Evolutionary conservation across 2,888 invertebrate species (phyloP).

Genomic region (Scaptomyza tumidula): DNA sequence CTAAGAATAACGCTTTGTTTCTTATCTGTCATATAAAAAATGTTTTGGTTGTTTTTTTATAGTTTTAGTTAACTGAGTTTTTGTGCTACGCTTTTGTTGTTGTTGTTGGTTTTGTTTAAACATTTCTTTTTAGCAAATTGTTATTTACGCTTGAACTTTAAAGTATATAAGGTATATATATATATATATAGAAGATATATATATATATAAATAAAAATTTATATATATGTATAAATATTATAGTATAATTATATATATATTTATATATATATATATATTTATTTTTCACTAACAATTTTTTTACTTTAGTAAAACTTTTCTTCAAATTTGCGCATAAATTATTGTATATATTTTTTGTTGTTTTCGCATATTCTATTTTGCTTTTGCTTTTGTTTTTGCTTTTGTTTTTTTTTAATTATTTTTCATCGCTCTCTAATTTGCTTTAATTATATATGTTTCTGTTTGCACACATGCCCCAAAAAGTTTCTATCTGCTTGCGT

Average conservation of each 20-base stretch:
- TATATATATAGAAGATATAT: conserved; percentile 18
- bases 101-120: conserved; percentile 33
- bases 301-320: conserved; percentile 74
- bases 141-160: conserved; percentile 62
- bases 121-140: conserved; percentile 65
- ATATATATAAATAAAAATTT: conserved; percentile 19
- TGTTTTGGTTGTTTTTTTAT: conserved; percentile 12
- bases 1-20: conserved; percentile 60
- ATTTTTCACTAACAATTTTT: conserved; percentile 79
- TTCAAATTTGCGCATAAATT: conserved; percentile 76
- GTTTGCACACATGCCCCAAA: conserved; percentile 55
- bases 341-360: conserved; percentile 71
- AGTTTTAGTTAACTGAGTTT: conserved; percentile 55
- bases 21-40: conserved; percentile 60
- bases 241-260: conserved; percentile 40
- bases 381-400: conserved; percentile 4
- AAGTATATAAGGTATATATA: conserved; percentile 57
- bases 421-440: neutral
- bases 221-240: conserved; percentile 55
- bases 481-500: conserved; percentile 32
- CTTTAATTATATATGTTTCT: conserved; percentile 3
- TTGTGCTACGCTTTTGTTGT: conserved; percentile 72
- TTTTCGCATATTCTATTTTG: conserved; percentile 9
- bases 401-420: neutral
- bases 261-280: conserved; percentile 46